Evolutionary conservation across 2,888 invertebrate genomes (phyloP).

Genomic region (Schrankia costaestrigalis): DNA sequence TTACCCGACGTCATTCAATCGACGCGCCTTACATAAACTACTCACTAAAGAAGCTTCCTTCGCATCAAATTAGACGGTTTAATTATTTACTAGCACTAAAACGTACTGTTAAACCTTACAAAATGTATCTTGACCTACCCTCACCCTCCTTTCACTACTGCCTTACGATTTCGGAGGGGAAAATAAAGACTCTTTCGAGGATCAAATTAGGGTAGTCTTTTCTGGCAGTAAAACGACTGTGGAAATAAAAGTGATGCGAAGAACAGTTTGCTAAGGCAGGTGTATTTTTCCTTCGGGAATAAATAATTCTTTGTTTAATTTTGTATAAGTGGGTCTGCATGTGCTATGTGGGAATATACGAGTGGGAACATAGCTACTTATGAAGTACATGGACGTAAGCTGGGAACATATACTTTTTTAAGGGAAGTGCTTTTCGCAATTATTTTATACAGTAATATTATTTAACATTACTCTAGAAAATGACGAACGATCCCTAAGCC

Average conservation of each 20-base stretch:
- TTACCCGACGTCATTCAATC: conserved; percentile 53
- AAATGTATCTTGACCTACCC: conserved; percentile 55
- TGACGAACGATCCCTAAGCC: no score
- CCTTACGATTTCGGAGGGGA: conserved; percentile 28
- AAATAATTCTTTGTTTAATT: conserved; percentile 48
- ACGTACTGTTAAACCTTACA: conserved; percentile 56
- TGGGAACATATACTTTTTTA: no score
- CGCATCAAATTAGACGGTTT: conserved; percentile 77
- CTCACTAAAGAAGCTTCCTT: conserved; percentile 52
- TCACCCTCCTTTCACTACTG: conserved; percentile 31
- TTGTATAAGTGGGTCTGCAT: conserved; percentile 31
- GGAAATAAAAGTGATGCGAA: conserved; percentile 68
- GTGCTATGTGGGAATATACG: no score
- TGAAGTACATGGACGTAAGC: no score
- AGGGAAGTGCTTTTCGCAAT: no score
- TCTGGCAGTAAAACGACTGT: conserved; percentile 60
- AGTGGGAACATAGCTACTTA: no score
- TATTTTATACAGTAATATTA: no score
- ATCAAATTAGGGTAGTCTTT: conserved; percentile 58
- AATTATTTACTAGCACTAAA: conserved; percentile 78
- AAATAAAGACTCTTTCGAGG: conserved; percentile 45
- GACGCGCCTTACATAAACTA: conserved; percentile 62
- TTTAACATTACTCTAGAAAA: no score
- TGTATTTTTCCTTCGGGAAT: conserved; percentile 60
- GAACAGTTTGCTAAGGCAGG: conserved; percentile 57